Evolutionary conservation across 2,888 invertebrate species (phyloP).

Genomic region (Andrena hattorfiana): DNA sequence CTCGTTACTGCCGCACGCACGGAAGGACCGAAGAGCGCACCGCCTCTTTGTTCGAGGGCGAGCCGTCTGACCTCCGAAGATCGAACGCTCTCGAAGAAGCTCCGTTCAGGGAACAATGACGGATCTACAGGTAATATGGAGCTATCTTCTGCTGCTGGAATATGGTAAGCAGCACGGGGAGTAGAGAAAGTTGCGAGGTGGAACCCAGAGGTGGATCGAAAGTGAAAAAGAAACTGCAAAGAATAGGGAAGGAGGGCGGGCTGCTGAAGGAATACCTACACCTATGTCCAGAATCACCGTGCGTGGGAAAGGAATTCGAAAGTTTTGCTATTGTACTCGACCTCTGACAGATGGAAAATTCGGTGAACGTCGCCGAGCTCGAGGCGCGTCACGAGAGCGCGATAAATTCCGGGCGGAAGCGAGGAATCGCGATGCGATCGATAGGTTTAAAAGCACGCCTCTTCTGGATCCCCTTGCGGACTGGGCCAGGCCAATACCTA

Average conservation of each 20-base stretch:
- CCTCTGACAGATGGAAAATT: not conserved
- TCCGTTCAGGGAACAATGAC: not conserved
- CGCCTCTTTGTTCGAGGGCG: conserved; percentile 29
- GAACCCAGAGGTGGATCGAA: not conserved
- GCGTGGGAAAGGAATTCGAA: not conserved
- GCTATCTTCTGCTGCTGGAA: no score
- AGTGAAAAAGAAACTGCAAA: not conserved
- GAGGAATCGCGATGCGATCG: conserved; percentile 70
- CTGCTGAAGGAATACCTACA: no score
- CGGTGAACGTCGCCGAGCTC: conserved; percentile 28
- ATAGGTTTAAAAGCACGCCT: conserved; percentile 73
- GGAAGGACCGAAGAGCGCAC: conserved; percentile 8
- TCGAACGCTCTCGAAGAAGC: not conserved
- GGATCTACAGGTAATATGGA: not conserved
- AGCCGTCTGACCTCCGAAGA: not conserved
- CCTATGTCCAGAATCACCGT: no score
- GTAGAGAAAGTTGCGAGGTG: no score
- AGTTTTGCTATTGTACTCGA: no score
- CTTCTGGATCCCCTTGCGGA: conserved; percentile 75
- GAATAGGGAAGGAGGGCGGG: no score
- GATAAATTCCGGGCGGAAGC: conserved; percentile 65
- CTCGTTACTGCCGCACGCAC: conserved; percentile 56
- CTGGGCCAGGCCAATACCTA: conserved; percentile 81
- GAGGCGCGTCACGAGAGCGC: conserved; percentile 30
- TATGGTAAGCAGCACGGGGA: no score